These are phyloP conservation scores for Temnothorax nylanderi DNA, from an alignment of 1,140 invertebrate species.

Conservation along the genomic window DNA sequence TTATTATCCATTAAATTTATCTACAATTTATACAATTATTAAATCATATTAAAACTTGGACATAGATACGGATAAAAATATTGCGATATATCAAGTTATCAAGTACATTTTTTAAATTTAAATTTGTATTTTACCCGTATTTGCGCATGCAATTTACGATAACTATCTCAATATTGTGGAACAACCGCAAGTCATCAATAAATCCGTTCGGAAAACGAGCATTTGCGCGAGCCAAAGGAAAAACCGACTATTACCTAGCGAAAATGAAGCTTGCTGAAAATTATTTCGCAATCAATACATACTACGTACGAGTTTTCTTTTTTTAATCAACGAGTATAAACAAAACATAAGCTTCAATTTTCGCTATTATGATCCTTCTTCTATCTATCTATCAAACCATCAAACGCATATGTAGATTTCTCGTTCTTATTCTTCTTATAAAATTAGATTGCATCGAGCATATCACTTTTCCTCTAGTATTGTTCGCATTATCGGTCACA, in stretches of 20 bases:
- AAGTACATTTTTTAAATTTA: background rate
- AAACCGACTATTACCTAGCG: constrained; percentile 8
- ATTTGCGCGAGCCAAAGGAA: background rate
- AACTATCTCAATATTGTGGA: constrained; percentile 9
- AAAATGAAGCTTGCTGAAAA: constrained; percentile 34
- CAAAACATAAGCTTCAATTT: background rate
- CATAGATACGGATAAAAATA: background rate
- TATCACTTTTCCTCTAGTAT: background rate
- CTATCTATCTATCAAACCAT: background rate
- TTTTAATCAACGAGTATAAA: background rate
- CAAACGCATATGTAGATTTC: background rate
- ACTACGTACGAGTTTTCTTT: background rate
- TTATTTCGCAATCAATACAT: constrained; percentile 33
- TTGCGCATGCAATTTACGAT: background rate
- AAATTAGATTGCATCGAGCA: background rate
- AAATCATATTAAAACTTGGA: background rate
- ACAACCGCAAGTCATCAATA: constrained; percentile 11
- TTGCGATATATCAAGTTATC: background rate
- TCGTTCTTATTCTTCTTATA: background rate
- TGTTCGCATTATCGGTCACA: background rate
- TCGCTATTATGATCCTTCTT: background rate
- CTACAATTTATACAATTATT: background rate
- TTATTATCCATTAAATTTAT: background rate
- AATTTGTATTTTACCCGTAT: background rate
- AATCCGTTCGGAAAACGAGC: background rate